These are phyloP conservation scores for Pseudochromis fuscus DNA, from an alignment of 2,797 vertebrate species.

Conservation along the genomic window DNA sequence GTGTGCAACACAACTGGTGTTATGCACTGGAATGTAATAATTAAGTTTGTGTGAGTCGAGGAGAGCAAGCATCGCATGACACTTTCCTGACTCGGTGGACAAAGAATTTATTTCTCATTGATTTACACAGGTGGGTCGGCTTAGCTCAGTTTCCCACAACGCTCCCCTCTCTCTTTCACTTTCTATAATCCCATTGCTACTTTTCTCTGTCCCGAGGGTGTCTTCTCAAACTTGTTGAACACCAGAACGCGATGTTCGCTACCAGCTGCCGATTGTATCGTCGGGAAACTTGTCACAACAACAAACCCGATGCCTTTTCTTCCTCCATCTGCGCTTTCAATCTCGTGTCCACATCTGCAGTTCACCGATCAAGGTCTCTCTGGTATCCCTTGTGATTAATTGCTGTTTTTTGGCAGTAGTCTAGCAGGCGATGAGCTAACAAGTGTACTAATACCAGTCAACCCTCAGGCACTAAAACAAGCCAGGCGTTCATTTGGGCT, in stretches of 20 bases:
- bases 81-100: constrained; percentile 38
- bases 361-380: constrained; percentile 17
- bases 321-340: constrained; percentile 40
- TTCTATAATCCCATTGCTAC: not conserved
- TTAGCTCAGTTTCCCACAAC: constrained; percentile 40
- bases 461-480: constrained; percentile 61
- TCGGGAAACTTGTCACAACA: constrained; percentile 49
- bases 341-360: constrained; percentile 52
- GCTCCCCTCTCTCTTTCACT: not conserved
- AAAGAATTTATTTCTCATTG: constrained; percentile 43
- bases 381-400: constrained; percentile 32
- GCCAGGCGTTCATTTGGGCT: constrained; percentile 54
- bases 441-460: constrained; percentile 58
- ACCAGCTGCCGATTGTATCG: constrained; percentile 24
- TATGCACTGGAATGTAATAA: constrained; percentile 37
- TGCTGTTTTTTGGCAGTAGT: constrained; percentile 30
- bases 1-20: constrained; percentile 14
- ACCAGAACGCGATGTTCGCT: constrained; percentile 22
- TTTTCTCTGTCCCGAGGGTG: constrained; percentile 4
- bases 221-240: constrained; percentile 44
- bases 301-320: constrained; percentile 7
- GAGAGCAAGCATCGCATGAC: constrained; percentile 46
- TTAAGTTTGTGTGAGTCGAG: constrained; percentile 42
- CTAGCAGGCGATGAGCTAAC: constrained; percentile 45
- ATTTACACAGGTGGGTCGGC: constrained; percentile 7